These are phyloP conservation scores for Thecophora atra DNA, from an alignment of 2,888 invertebrate genomes.

Conservation along the genomic window DNA sequence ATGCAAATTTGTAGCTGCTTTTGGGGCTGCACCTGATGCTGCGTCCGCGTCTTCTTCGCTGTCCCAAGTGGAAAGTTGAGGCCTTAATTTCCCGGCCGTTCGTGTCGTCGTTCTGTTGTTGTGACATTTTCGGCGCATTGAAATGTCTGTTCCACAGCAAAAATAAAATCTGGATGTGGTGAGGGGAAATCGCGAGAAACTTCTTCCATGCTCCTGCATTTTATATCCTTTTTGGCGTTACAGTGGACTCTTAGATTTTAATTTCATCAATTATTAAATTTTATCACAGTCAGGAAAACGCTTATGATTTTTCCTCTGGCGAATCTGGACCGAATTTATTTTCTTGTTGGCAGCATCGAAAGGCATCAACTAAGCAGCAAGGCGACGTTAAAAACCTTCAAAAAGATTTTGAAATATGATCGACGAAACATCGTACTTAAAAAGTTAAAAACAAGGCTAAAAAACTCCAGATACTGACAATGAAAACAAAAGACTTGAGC, in stretches of 20 bases:
- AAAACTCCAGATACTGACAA: not conserved
- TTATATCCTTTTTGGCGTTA: too few species aligned
- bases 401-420: not conserved
- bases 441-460: slow-evolving; percentile 2
- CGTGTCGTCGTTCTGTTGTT: slow-evolving; percentile 9
- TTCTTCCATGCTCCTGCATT: too few species aligned
- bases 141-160: slow-evolving; percentile 48
- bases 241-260: too few species aligned
- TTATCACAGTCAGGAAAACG: too few species aligned
- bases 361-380: not conserved
- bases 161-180: too few species aligned
- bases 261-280: too few species aligned
- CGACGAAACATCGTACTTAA: not conserved
- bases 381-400: not conserved
- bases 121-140: slow-evolving; percentile 52
- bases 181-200: too few species aligned
- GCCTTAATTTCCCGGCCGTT: not conserved
- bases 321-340: too few species aligned
- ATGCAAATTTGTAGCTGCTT: slow-evolving; percentile 51
- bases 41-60: not conserved
- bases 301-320: too few species aligned
- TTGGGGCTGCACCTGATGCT: not conserved
- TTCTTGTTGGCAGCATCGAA: not conserved
- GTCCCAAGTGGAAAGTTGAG: slow-evolving; percentile 9
- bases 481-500: slow-evolving; percentile 20